A percentile compares a stretch with the other conserved stretches of the same genome.
phyloP scores from a whole-genome alignment of 2,888 invertebrate species.

The Rhaphigaster nebulosa region DNA sequence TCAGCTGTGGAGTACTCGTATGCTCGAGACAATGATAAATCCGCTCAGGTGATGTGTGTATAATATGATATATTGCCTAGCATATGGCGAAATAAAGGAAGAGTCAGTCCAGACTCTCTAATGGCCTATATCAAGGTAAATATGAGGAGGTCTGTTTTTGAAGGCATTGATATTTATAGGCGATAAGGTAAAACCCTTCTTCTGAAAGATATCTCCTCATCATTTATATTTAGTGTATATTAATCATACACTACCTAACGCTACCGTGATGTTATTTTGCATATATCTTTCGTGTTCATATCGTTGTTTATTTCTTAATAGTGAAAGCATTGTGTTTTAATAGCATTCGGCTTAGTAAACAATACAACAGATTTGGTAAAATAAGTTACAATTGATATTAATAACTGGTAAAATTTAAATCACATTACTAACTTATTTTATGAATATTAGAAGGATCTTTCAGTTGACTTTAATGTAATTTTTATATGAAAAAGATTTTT shows the following conservation, averaged over 20 bases:
- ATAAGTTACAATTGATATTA: too few relatives aligned
- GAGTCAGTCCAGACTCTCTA: not conserved
- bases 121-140: slow-evolving; percentile 14
- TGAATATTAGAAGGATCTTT: too few relatives aligned
- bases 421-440: too few relatives aligned
- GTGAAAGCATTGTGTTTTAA: too few relatives aligned
- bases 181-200: slow-evolving; percentile 11
- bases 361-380: too few relatives aligned
- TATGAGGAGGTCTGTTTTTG: slow-evolving; percentile 17
- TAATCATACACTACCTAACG: too few relatives aligned
- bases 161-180: slow-evolving; percentile 38
- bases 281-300: not conserved
- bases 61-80: slow-evolving; percentile 14
- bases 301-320: too few relatives aligned
- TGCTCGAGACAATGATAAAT: slow-evolving; percentile 25
- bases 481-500: too few relatives aligned
- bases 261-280: too few relatives aligned
- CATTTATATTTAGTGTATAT: not conserved
- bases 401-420: too few relatives aligned
- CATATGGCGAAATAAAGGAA: not conserved
- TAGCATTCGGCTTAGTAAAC: too few relatives aligned
- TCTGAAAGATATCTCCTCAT: not conserved
- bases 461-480: too few relatives aligned
- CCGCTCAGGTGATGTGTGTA: slow-evolving; percentile 17
- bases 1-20: not conserved